phyloP scores from a whole-genome alignment of 2,888 invertebrate genomes.

The Tipula lateralis region DNA sequence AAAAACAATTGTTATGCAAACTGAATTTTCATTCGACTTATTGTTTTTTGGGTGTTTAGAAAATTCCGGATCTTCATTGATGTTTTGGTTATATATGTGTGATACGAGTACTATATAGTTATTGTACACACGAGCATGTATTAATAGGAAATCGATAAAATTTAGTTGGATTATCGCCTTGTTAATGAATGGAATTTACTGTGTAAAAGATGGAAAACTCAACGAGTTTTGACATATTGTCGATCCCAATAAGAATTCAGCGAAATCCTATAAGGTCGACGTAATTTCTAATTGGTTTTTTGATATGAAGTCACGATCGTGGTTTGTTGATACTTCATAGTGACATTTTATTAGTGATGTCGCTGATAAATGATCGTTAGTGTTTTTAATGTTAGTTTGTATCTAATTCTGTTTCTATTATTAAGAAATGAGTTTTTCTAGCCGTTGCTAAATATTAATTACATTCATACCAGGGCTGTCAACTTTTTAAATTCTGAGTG shows the following conservation, averaged over 20 bases:
- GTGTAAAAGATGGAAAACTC: not conserved
- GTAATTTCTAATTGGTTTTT: not conserved
- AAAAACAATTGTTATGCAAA: slow-evolving; percentile 11
- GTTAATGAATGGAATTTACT: not conserved
- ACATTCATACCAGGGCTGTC: too few species aligned
- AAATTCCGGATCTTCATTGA: not conserved
- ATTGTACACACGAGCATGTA: too few species aligned
- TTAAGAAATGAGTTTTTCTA: too few species aligned
- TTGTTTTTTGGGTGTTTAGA: not conserved
- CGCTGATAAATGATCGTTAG: too few species aligned
- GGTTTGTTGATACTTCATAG: too few species aligned
- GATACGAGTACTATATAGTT: not conserved
- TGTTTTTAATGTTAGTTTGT: too few species aligned
- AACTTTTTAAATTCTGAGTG: too few species aligned
- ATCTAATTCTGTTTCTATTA: too few species aligned
- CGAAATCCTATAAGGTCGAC: not conserved
- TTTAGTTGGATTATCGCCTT: not conserved
- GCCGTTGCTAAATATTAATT: too few species aligned
- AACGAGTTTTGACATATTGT: not conserved
- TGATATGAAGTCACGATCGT: not conserved
- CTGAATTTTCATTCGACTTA: not conserved
- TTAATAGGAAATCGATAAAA: not conserved
- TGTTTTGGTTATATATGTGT: not conserved
- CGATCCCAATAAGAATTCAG: not conserved
- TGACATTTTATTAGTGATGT: too few species aligned